These are phyloP conservation scores for Hydrocynus forskahlii DNA, from an alignment of 2,797 vertebrate genomes.

Conservation along the genomic window DNA sequence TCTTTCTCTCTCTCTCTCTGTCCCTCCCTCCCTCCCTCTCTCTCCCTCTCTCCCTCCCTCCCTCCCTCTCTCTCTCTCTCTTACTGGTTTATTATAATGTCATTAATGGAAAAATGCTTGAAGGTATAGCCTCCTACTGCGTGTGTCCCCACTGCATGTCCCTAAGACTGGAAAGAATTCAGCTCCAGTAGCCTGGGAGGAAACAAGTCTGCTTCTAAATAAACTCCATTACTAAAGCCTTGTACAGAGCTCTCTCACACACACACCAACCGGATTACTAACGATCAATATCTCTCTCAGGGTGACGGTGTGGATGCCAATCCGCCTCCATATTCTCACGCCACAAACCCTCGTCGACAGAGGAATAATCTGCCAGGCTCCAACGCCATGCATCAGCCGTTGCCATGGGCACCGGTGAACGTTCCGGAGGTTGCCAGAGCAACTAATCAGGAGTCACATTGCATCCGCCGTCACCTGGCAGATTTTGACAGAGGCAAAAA, in stretches of 20 bases:
- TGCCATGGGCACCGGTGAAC: slow-evolving; percentile 78
- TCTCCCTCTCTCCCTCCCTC: not conserved
- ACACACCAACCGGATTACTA: slow-evolving; percentile 28
- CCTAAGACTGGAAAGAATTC: slow-evolving; percentile 37
- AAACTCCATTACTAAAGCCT: not conserved
- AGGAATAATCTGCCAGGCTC: slow-evolving; percentile 71
- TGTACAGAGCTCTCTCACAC: not conserved
- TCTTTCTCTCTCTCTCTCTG: not conserved
- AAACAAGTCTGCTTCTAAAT: slow-evolving; percentile 26
- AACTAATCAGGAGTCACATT: slow-evolving; percentile 80
- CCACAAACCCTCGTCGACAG: slow-evolving; percentile 65
- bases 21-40: not conserved
- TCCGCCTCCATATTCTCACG: slow-evolving; percentile 52
- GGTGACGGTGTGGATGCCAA: slow-evolving; percentile 45
- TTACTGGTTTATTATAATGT: not conserved
- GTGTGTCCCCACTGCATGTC: slow-evolving; percentile 6
- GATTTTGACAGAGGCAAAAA: slow-evolving; percentile 53
- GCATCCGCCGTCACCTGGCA: slow-evolving; percentile 66
- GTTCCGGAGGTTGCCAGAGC: slow-evolving; percentile 77
- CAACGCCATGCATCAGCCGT: slow-evolving; percentile 79
- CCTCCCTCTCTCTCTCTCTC: not conserved
- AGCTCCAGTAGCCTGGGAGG: slow-evolving; percentile 14
- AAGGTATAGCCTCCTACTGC: slow-evolving; percentile 38
- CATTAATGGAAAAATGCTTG: slow-evolving; percentile 53
- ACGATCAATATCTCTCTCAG: slow-evolving; percentile 26